Evolutionary conservation across 2,113 vertebrate species (phyloP), one percentile per base, ranked within the genome.

Genomic region (Phoenicopterus ruber): DNA sequence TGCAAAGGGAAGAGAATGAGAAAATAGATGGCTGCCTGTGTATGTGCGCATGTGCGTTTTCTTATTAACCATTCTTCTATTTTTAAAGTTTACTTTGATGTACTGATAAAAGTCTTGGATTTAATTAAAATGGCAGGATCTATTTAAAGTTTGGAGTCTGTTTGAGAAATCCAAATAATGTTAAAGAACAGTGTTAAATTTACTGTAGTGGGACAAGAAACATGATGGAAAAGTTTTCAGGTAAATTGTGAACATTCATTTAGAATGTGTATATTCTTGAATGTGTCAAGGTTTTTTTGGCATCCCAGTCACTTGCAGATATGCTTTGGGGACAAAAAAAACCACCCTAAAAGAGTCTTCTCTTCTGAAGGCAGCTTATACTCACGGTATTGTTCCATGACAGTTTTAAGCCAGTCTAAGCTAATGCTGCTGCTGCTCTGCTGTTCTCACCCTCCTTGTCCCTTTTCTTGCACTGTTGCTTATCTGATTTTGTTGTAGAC

Each of bases 281-380:
- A 70, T 0, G 0, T 49, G 7, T 15, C 5, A 66, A 24, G 13
- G 9, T 55, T 70, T 61, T 44, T 63, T 71, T 66, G 7, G 10
- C 8, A 5, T 94, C 9, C 44, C 9, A 32, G 1, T 83, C 67
- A 44, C 62, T 81, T 91, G 49, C 46, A 70, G 31, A 22, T 73
- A 17, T 7, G 4, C 24, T 86, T 67, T 90, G 36, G 66, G 20
- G 54, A 65, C 20, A 44, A 58, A 70, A 62, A 1, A 11, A 19
- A 2, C 22, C 17, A 26, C 34, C 11, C 22, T 32, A 9, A 29
- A 36, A 54, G 55, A 38, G 13, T 47, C 8, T 18, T 78, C 31
- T 50, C 16, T 70, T 66, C 29, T 79, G 58, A 34, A 54, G n/a
- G 65, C 34, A 55, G 44, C 17, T 82, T 78, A 42, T 62, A 7